phyloP scores from a whole-genome alignment of 2,797 vertebrate species.

The Onychomys leucogaster region DNA sequence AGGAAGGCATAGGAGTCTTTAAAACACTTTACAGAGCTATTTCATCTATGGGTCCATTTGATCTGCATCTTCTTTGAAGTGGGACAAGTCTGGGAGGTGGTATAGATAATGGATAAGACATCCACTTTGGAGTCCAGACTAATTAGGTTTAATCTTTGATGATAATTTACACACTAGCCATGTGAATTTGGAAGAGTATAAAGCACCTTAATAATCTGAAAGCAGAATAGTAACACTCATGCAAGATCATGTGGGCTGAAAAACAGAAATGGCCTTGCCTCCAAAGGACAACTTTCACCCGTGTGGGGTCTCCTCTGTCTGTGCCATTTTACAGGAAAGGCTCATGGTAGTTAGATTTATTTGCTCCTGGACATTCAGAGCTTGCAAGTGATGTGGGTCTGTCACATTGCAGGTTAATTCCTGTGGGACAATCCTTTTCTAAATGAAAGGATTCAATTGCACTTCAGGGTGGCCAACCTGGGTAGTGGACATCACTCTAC shows the following conservation, averaged over 20 bases:
- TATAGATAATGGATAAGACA: background rate
- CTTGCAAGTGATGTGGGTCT: background rate
- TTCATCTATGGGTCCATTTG: background rate
- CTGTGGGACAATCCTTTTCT: background rate
- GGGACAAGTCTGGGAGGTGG: background rate
- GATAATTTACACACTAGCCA: background rate
- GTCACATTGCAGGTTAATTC: background rate
- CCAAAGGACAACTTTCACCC: background rate
- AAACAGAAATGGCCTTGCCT: background rate
- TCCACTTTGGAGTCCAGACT: background rate
- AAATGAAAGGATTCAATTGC: fast-evolving
- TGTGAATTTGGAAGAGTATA: background rate
- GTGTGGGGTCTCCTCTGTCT: background rate
- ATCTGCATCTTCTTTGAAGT: background rate
- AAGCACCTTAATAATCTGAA: background rate
- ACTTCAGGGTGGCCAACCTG: background rate
- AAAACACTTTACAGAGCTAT: background rate
- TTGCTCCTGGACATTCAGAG: background rate
- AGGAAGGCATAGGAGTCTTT: background rate
- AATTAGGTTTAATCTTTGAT: background rate
- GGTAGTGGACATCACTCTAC: background rate
- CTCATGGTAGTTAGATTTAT: background rate
- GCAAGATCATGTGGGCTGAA: background rate
- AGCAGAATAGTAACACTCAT: background rate
- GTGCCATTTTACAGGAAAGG: background rate